Evolutionary conservation across 2,888 invertebrate genomes (phyloP), one percentile per base, ranked within the genome.

Genomic region (Podabrus alpinus): DNA sequence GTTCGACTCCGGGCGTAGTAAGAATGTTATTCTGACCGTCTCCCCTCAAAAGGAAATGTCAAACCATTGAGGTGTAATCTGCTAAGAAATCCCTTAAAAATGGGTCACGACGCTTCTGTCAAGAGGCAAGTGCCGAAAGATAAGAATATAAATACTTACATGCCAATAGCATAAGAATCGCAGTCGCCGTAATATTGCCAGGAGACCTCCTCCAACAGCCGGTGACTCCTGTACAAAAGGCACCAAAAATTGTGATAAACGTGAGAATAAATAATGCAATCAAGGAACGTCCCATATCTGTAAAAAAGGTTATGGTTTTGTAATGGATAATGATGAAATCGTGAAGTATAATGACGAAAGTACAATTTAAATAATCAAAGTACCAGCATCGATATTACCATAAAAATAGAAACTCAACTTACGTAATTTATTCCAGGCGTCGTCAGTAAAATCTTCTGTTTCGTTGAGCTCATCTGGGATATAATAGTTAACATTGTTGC

Each of bases 151-250:
- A 21, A 64, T 82, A 90, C 94, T 92, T 87, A 96, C 96, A 95
- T 83, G 96, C 94, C 78, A 96, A 90, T 71, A 96, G 91, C 92
- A 96, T 95, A 69, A 96, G 90, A 81, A 97, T 95, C 25, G 97
- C 97, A 4, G 97, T 97, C 69, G 96, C 95, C 24, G 97, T 96
- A 83, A 97, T 95, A 86, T 97, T 96, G 80, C 96, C 96, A 9
- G 97, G 95, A 68, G 97, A 97, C 82, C 98, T 91, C 87, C 96
- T 94, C 97, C 98, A 99, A 87, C 98, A 99, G 81, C 98, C 98
- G 29, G 97, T 95, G 13, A 98, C 93, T 75, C 98, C 98, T 72
- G 97, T 96, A 92, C 97, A 96, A 89, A 98, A 98, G 17, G 97
- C 96, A 82, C 97, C 92, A 88, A 97, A 95, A 81, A 97, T 93